Evolutionary conservation across 2,888 invertebrate species (phyloP).

Genomic region (Eledone cirrhosa): DNA sequence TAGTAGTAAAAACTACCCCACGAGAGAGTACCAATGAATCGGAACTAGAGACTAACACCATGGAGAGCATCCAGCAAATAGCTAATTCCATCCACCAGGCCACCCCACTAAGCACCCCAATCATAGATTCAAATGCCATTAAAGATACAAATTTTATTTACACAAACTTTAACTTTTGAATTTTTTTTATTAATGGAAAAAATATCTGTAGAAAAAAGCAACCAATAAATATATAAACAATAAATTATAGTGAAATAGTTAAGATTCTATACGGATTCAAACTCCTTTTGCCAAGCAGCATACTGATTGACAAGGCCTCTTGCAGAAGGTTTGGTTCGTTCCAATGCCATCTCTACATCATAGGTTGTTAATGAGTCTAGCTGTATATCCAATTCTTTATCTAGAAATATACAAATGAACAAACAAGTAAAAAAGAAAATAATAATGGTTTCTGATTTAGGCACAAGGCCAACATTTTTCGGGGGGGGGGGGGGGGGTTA

Average conservation of each 20-base stretch:
- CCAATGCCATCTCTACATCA: constrained; percentile 63
- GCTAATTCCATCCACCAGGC: no score
- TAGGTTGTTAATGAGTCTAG: constrained; percentile 63
- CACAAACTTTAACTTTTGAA: neutral
- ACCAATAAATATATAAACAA: neutral
- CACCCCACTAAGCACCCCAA: no score
- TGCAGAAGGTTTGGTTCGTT: constrained; percentile 66
- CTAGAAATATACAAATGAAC: constrained; percentile 29
- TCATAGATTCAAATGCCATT: no score
- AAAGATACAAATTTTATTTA: neutral
- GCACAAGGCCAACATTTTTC: no score
- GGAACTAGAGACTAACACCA: no score
- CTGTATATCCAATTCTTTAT: constrained; percentile 60
- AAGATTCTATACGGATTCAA: constrained; percentile 59
- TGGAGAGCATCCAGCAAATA: no score
- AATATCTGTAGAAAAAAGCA: neutral
- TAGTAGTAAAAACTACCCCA: no score
- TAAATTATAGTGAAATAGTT: constrained; percentile 32
- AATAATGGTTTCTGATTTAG: no score
- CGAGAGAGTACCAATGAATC: no score
- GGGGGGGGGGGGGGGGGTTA: no score
- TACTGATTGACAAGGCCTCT: constrained; percentile 61
- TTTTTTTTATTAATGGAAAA: neutral
- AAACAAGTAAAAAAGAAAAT: no score
- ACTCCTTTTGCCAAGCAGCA: constrained; percentile 65